A percentile compares a stretch with the other conserved stretches of the same genome.
phyloP scores from a whole-genome alignment of 1,140 invertebrate genomes.

The Ladona fulva region DNA sequence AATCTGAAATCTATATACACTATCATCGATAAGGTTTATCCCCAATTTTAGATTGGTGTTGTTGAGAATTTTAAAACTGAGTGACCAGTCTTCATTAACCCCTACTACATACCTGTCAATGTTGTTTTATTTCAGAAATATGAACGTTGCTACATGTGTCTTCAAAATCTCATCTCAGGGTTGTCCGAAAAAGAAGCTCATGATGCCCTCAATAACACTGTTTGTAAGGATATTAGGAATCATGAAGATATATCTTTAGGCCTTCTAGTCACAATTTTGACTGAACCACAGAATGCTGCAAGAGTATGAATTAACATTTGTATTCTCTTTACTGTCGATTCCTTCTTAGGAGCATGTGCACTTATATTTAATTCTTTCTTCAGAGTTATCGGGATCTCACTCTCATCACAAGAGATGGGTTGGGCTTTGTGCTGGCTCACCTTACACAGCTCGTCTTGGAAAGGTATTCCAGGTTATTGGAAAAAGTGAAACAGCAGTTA shows the following conservation, averaged over 20 bases:
- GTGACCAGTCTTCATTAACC: not conserved
- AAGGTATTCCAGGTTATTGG: conserved; percentile 78
- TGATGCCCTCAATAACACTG: conserved; percentile 77
- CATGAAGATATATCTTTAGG: conserved; percentile 86
- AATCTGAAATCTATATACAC: not conserved
- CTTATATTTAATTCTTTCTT: conserved; percentile 23
- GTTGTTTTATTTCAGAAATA: conserved; percentile 67
- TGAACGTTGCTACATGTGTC: conserved; percentile 65
- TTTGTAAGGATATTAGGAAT: conserved; percentile 78
- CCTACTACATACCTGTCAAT: conserved; percentile 25
- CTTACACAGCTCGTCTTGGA: conserved; percentile 79
- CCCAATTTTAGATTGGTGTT: conserved; percentile 11
- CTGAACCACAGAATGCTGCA: conserved; percentile 70
- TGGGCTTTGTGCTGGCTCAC: conserved; percentile 67
- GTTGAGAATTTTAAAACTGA: conserved; percentile 16
- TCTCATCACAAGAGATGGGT: conserved; percentile 78
- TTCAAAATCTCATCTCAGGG: conserved; percentile 67
- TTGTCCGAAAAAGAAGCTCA: conserved; percentile 89
- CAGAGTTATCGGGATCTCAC: conserved; percentile 85
- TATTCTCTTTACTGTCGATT: not conserved
- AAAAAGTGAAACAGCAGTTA: conserved; percentile 66
- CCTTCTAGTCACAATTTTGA: conserved; percentile 77
- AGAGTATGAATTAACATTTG: conserved; percentile 43
- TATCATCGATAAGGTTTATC: conserved; percentile 11
- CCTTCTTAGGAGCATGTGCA: not conserved